Evolutionary conservation across 2,797 vertebrate genomes (phyloP).

Genomic region (Erpetoichthys calabaricus): DNA sequence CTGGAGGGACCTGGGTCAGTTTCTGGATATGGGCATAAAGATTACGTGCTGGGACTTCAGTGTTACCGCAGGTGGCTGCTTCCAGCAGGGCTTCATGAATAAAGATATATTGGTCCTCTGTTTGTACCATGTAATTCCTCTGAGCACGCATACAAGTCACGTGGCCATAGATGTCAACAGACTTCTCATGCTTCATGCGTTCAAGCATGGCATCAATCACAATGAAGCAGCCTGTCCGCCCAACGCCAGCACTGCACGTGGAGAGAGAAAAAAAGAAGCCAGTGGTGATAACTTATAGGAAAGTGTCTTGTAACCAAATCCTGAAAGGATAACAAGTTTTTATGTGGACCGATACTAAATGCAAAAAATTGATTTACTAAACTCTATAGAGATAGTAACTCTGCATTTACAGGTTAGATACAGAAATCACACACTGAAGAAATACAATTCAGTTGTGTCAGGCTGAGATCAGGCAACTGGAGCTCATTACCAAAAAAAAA

Average conservation of each 20-base stretch:
- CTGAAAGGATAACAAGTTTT: not conserved
- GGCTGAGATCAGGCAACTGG: too few relatives aligned
- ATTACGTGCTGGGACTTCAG: conserved; percentile 77
- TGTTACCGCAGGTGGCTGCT: conserved; percentile 71
- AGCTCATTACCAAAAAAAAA: too few relatives aligned
- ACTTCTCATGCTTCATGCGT: conserved; percentile 86
- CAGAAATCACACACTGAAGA: too few relatives aligned
- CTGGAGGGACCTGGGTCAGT: conserved; percentile 64
- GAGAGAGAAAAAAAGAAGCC: not conserved
- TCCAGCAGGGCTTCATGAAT: conserved; percentile 88
- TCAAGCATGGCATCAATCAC: conserved; percentile 93
- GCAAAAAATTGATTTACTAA: too few relatives aligned
- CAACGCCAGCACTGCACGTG: conserved; percentile 68
- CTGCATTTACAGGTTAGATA: too few relatives aligned
- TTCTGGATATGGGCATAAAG: conserved; percentile 89
- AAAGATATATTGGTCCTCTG: conserved; percentile 92
- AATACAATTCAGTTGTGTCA: too few relatives aligned
- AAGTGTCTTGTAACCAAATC: not conserved
- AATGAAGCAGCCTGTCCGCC: conserved; percentile 86
- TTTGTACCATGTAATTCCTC: conserved; percentile 97
- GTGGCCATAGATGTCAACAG: conserved; percentile 85
- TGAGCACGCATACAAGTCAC: conserved; percentile 92
- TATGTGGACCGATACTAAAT: too few relatives aligned
- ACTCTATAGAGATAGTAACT: too few relatives aligned
- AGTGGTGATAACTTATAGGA: too few relatives aligned